A percentile compares a stretch with the other conserved stretches of the same genome.
These are phyloP conservation scores for Polypterus bichir DNA, from an alignment of 2,113 vertebrate species.

Conservation along the genomic window DNA sequence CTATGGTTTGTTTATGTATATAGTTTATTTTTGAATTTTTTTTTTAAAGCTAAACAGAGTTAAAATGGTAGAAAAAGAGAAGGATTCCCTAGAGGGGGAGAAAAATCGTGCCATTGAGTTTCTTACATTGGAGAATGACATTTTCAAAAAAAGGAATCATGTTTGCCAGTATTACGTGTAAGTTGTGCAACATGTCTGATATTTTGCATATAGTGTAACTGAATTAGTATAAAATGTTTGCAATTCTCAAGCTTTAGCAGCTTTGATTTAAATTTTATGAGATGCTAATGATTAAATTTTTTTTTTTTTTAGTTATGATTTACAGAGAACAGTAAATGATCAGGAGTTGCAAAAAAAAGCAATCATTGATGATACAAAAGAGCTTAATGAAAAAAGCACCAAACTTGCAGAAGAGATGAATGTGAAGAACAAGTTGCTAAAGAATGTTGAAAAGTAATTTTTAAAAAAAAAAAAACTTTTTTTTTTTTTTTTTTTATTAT, in stretches of 20 bases:
- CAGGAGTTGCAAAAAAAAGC: conserved; percentile 70
- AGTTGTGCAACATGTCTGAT: conserved; percentile 32
- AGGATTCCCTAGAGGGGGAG: conserved; percentile 82
- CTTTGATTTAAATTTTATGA: background rate
- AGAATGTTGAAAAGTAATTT: conserved; percentile 78
- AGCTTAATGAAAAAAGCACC: conserved; percentile 65
- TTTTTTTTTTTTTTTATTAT: no score
- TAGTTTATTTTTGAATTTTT: background rate
- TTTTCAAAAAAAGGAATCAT: conserved; percentile 74
- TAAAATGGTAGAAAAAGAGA: conserved; percentile 93
- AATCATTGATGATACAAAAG: conserved; percentile 72
- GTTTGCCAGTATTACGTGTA: conserved; percentile 84
- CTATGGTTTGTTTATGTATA: no score
- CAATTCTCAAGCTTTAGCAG: background rate
- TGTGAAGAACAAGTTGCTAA: conserved; percentile 67
- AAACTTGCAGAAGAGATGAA: conserved; percentile 68
- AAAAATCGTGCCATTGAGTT: conserved; percentile 86
- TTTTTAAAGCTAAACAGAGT: conserved; percentile 77
- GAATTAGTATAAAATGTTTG: background rate
- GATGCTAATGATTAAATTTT: background rate
- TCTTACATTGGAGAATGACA: conserved; percentile 78
- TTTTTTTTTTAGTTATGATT: conserved; percentile 55
- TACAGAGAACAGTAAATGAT: conserved; percentile 62
- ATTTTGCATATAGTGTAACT: background rate
- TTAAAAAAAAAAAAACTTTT: background rate